Percentiles rank a stretch among this genome's conserved stretches.
Evolutionary conservation across 2,113 vertebrate genomes (phyloP).

Genomic region (Tilapia sparmanii): DNA sequence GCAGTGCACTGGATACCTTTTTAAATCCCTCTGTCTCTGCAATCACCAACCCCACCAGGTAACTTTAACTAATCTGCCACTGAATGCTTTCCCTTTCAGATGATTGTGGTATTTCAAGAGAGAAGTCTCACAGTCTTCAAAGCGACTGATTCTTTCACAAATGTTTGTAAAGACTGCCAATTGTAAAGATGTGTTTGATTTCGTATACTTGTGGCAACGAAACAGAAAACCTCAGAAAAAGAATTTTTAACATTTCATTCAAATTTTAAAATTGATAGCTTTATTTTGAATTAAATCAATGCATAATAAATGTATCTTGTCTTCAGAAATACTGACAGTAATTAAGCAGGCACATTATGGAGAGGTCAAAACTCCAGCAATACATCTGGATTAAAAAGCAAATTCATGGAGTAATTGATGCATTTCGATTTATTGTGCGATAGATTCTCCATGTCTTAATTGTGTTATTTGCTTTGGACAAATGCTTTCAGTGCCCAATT

Average conservation of each 20-base stretch:
- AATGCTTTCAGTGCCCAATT: neutral
- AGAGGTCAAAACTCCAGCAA: neutral
- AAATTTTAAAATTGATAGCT: neutral
- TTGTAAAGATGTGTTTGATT: neutral
- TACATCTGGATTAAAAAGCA: neutral
- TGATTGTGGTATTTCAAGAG: neutral
- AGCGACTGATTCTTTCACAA: neutral
- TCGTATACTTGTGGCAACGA: rapidly evolving
- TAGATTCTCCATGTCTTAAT: neutral
- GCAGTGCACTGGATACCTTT: rapidly evolving
- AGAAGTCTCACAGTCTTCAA: neutral
- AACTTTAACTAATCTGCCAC: neutral
- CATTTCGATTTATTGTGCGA: rapidly evolving
- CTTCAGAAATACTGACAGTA: neutral
- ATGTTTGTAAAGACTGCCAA: rapidly evolving
- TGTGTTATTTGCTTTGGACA: neutral
- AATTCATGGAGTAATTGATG: neutral
- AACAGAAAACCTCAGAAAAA: neutral
- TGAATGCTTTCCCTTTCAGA: neutral
- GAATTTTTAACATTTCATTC: neutral
- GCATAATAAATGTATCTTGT: neutral
- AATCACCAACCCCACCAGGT: neutral
- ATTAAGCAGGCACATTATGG: neutral
- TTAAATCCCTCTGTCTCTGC: neutral
- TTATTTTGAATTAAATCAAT: neutral